Percentiles rank a stretch among this genome's conserved stretches.
phyloP scores from a whole-genome alignment of 1,140 invertebrate species.

The Pseudobourletiella spinata region DNA sequence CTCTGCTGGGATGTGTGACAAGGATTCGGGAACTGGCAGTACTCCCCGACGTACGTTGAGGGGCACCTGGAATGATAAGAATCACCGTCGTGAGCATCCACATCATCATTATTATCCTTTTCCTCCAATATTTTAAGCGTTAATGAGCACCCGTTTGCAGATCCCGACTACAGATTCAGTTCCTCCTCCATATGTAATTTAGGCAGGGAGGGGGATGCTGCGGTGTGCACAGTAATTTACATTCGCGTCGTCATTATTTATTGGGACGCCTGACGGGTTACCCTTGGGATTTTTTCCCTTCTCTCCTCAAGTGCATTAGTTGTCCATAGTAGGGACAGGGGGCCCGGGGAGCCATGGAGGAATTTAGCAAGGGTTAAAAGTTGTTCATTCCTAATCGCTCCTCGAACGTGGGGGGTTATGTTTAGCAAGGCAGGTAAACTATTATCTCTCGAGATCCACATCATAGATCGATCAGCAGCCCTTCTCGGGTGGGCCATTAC shows the following conservation, averaged over 20 bases:
- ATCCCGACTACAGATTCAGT: background rate
- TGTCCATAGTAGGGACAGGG: too few relatives aligned
- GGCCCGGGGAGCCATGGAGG: background rate
- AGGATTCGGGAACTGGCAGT: constrained; percentile 85
- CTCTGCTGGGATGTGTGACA: constrained; percentile 55
- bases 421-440: background rate
- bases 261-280: background rate
- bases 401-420: background rate
- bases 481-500: constrained; percentile 2
- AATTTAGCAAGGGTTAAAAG: background rate
- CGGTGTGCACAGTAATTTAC: background rate
- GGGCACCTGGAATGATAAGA: constrained; percentile 68
- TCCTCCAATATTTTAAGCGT: too few relatives aligned
- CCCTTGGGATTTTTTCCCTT: background rate
- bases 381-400: background rate
- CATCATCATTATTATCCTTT: background rate
- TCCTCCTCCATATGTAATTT: too few relatives aligned
- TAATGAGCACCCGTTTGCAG: background rate
- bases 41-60: constrained; percentile 80
- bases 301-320: too few relatives aligned
- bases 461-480: constrained; percentile 1
- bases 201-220: too few relatives aligned
- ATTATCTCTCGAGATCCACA: background rate
- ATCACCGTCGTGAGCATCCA: too few relatives aligned
- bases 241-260: background rate